Evolutionary conservation across 2,888 invertebrate species (phyloP), one percentile per base, ranked within the genome.

Genomic region (Seira ritae): DNA sequence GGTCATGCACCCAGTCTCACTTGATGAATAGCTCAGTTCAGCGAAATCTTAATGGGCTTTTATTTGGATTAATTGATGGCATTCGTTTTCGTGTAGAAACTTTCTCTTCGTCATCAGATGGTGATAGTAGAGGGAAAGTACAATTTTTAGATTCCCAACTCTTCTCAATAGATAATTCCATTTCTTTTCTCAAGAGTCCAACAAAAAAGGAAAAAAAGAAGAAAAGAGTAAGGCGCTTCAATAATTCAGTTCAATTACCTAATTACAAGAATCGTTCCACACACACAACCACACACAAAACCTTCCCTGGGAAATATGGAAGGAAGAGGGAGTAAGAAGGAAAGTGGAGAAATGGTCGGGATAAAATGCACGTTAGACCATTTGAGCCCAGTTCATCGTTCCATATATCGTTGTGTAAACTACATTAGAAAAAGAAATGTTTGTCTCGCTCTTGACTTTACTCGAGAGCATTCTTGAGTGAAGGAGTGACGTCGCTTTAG

Each of bases 161-260:
- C 50, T 50, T 50, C 31, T 31, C 50, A 50, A 50, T 50, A 50
- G 50, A n/a, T 50, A 50, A 50, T 50, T 50, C 50, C 15, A n/a
- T 50, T 50, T 50, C 50, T 50, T n/a, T 12, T 50, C 50, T 50
- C 50, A 50, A 50, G 50, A 50, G 50, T 50, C 50, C 50, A 50
- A n/a, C 50, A 50, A 12, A n/a, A 50, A n/a, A 37, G 19, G 8
- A 67, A 4, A 1, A 20, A 50, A n/a, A 50, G 50, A 37, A 17
- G 12, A 50, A 15, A 2, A 20, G 67, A 65, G 66, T 17, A 75
- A 42, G 71, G 19, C 17, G 65, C 60, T 76, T 81, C 70, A 81
- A 81, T 81, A 70, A 81, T 81, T 81, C 75, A 81, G 81, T 23
- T 81, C 75, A 81, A 81, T 81, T 81, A 81, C 75, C 81, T 70